These are phyloP conservation scores for Saturnia japonica DNA, from an alignment of 2,888 invertebrate species.

Conservation along the genomic window DNA sequence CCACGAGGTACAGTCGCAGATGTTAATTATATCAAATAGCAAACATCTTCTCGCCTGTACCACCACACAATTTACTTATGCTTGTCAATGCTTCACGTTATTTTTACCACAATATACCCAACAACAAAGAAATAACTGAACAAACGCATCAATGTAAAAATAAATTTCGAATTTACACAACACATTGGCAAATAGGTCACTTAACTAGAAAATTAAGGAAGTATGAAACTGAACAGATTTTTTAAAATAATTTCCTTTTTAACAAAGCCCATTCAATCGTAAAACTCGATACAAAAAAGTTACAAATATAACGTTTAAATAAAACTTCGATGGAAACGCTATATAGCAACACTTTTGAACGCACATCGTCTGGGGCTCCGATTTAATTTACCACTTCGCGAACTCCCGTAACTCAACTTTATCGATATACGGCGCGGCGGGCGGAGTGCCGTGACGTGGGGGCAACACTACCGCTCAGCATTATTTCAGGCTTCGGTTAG, in stretches of 20 bases:
- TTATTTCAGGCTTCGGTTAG: slow-evolving; percentile 54
- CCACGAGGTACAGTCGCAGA: no score
- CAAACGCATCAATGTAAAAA: no score
- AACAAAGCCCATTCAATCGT: not conserved
- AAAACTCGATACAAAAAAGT: not conserved
- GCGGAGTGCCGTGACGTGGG: not conserved
- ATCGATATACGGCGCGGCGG: slow-evolving; percentile 23
- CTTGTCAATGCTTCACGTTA: no score
- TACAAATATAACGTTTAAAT: slow-evolving; percentile 7
- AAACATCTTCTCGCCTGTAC: no score
- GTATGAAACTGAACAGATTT: not conserved
- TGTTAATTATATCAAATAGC: no score
- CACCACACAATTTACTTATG: no score
- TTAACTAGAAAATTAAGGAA: not conserved
- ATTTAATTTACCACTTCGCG: slow-evolving; percentile 24
- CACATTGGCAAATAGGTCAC: not conserved
- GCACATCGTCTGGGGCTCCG: slow-evolving; percentile 19
- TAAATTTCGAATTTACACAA: not conserved
- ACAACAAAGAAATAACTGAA: no score
- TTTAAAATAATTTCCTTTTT: not conserved
- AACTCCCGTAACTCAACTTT: slow-evolving; percentile 25
- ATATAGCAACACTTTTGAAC: slow-evolving; percentile 11
- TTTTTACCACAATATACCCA: no score
- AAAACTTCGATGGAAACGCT: slow-evolving; percentile 13
- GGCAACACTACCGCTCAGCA: slow-evolving; percentile 29